Base-by-base conservation (phyloP, 2,797 vertebrate species). In the Hyperoplus lanceolatus region DNA sequence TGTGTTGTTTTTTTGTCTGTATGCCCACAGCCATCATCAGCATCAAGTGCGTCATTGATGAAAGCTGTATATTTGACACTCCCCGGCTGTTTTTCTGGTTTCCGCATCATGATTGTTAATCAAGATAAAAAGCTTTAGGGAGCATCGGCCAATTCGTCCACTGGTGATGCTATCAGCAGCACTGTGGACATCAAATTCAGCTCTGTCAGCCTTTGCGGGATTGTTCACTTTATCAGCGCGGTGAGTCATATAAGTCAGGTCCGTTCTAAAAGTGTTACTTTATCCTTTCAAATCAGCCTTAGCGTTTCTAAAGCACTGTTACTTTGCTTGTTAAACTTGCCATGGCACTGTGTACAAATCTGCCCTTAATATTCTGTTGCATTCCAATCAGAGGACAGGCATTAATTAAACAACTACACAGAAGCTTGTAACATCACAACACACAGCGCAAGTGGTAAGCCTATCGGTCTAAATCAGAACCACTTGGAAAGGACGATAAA, bases 21-120 rank as follows among this genome's bases (percentile, higher is more conserved):
- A 12, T 63, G 29, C 80, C 79, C 5, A 10, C 48, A 75, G 69
- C 50, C 53, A 74, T 81, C 42, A 66, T 77, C 67, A 62, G 78
- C 73, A 80, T 69, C 50, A 71, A 77, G 71, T 77, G 77, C 56
- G 36, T 87, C 90, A 90, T 64, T 90, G 79, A 85, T 88, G 77
- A 73, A 83, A 85, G 75, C 72, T 79, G 73, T 73, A 69, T 67
- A 18, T 21, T 63, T 79, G 46, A 59, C 14, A 73, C 61, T 83
- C 14, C 29, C 13, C 5, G 76, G 86, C 69, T 70, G 56, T 83
- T 87, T 82, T 71, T 80, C 71, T 77, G 41, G 11, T 82, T 81
- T 80, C 63, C 58, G 29, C 63, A 79, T 72, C 46, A 29, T 29
- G 29, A 68, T 76, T 80, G 73, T 86, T 89, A 81, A 89, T 89